Percentiles rank a stretch among this genome's conserved stretches.
These are phyloP conservation scores for Lasioglossum oenotherae DNA, from an alignment of 2,888 invertebrate species.

Conservation along the genomic window DNA sequence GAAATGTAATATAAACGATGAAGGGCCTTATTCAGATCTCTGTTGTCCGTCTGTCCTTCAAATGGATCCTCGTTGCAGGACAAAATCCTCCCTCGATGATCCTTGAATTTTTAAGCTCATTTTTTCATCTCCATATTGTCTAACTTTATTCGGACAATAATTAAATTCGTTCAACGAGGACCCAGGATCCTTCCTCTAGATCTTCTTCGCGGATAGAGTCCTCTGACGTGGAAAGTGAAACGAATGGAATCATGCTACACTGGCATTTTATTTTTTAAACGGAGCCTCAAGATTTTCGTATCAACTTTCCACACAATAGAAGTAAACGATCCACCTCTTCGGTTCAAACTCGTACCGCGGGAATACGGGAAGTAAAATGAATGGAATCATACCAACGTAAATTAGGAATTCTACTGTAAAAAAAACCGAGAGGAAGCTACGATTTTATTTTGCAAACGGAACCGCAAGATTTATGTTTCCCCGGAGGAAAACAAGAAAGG, in stretches of 20 bases:
- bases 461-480: neutral
- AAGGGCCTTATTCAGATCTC: neutral
- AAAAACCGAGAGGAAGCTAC: neutral
- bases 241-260: too few relatives aligned
- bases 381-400: neutral
- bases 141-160: too few relatives aligned
- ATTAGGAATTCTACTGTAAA: neutral
- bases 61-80: neutral
- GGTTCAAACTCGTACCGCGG: neutral
- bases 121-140: too few relatives aligned
- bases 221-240: too few relatives aligned
- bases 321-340: too few relatives aligned
- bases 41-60: neutral
- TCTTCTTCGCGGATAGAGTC: too few relatives aligned
- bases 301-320: neutral
- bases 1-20: neutral
- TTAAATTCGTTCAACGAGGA: too few relatives aligned
- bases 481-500: neutral
- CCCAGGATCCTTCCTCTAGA: too few relatives aligned
- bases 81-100: neutral
- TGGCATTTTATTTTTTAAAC: neutral
- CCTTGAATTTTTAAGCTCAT: neutral
- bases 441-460: neutral
- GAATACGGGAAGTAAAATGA: neutral
- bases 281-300: neutral